phyloP scores from a whole-genome alignment of 1,140 invertebrate species.

The Pentalonia nigronervosa region DNA sequence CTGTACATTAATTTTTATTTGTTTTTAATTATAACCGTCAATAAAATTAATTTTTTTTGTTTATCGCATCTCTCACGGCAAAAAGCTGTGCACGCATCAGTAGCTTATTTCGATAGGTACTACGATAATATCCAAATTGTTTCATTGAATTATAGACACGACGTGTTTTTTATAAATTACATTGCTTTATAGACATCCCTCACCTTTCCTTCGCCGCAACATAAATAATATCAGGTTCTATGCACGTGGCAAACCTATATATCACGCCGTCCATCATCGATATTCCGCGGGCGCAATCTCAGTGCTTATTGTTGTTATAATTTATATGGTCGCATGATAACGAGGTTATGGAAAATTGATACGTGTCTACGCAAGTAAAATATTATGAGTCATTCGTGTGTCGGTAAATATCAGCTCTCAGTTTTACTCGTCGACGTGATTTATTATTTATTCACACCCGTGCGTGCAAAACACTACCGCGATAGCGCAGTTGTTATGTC shows the following conservation, averaged over 20 bases:
- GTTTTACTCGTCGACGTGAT: not conserved
- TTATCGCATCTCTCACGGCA: not conserved
- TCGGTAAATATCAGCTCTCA: not conserved
- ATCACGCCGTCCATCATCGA: not conserved
- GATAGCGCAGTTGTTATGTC: not conserved
- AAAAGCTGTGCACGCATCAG: not conserved
- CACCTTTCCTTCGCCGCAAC: not conserved
- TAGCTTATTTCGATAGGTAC: not conserved
- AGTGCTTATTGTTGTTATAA: slow-evolving; percentile 10
- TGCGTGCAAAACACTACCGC: not conserved
- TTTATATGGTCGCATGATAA: not conserved
- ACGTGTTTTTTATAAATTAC: not conserved
- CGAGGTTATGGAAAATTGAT: not conserved
- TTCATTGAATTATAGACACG: not conserved
- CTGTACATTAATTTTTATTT: not conserved
- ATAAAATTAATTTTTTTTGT: not conserved
- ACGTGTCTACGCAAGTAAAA: not conserved
- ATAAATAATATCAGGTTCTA: not conserved
- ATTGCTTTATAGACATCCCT: too few relatives aligned
- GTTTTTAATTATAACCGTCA: not conserved
- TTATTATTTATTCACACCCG: not conserved
- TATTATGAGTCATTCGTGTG: not conserved
- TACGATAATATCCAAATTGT: not conserved
- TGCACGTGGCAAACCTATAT: not conserved
- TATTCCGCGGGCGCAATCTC: not conserved